Base-by-base conservation (phyloP, 2,113 vertebrate species). In the Engystomops pustulosus region DNA sequence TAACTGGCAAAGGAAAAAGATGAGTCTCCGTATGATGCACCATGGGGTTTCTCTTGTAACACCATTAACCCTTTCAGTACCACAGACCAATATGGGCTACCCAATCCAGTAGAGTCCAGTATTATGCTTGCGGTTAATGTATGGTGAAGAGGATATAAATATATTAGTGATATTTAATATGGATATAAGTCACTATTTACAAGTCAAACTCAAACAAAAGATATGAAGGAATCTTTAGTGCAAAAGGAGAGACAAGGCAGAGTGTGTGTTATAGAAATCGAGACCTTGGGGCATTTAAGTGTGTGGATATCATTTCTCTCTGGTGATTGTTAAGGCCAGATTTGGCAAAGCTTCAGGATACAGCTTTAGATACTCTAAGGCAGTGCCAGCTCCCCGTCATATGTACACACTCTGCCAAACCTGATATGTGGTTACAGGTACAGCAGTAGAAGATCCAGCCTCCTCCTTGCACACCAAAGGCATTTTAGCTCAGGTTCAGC, bases 121-220 rank as follows among this genome's bases (percentile, higher is more conserved):
- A 49, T 44, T 65, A 79, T 44, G 41, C 23, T 18, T 30, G 41
- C 32, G 45, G 62, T 78, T 84, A 79, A 85, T 79, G 62, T n/a
- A 79, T 30, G 41, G 71, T 51, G 17, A 55, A 36, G 9, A 53
- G 11, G 62, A 36, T 85, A 85, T 51, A 85, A 85, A 85, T 85
- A 85, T 85, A 85, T 85, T 85, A 85, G 60, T 83, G 81, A 17
- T 85, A 70, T 55, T 85, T 85, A 78, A 85, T 67, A 85, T 79
- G 75, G 25, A 79, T 76, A 77, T 85, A 85, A 85, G 75, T 85
- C 58, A 32, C 30, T 79, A 85, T 85, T 79, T 85, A 85, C 83
- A 85, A 85, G 83, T 55, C 45, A 82, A 45, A 72, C 49, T 55
- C 45, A 82, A 60, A 72, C 49, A 78, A 32, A 79, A 79, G 36